These are phyloP conservation scores for Sorex fumeus DNA, from an alignment of 2,113 vertebrate genomes.

Conservation along the genomic window DNA sequence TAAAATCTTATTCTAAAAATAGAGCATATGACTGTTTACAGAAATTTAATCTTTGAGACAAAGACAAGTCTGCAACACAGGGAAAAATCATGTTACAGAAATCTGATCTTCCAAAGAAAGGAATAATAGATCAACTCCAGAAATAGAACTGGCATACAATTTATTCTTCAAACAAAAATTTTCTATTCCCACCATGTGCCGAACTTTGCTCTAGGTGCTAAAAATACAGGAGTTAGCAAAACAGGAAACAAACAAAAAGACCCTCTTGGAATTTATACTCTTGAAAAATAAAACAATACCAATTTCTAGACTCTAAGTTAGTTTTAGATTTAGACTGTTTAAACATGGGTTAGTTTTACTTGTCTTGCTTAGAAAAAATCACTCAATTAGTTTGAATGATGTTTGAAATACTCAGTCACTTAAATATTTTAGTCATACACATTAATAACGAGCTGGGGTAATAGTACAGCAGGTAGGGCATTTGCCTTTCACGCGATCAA, in stretches of 20 bases:
- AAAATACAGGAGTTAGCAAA: not conserved
- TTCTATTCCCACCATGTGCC: not conserved
- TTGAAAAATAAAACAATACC: constrained; percentile 47
- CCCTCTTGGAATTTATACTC: not conserved
- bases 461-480: too few species aligned
- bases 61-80: not conserved
- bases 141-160: not conserved
- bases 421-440: constrained; percentile 3
- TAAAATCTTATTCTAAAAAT: constrained; percentile 68
- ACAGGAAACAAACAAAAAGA: constrained; percentile 2
- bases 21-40: constrained; percentile 39
- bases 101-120: not conserved
- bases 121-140: not conserved
- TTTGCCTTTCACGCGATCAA: too few species aligned
- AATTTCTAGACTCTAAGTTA: constrained; percentile 31
- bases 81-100: constrained; percentile 9
- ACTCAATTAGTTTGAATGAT: not conserved
- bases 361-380: constrained; percentile 48
- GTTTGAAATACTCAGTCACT: constrained; percentile 35
- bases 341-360: not conserved
- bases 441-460: constrained; percentile 47
- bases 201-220: not conserved
- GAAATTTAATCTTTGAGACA: constrained; percentile 39
- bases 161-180: not conserved
- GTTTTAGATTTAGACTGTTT: constrained; percentile 46